Conservation (phyloP, 35 echinoderm and acorn worm genomes). For the Acanthaster planci region DNA sequence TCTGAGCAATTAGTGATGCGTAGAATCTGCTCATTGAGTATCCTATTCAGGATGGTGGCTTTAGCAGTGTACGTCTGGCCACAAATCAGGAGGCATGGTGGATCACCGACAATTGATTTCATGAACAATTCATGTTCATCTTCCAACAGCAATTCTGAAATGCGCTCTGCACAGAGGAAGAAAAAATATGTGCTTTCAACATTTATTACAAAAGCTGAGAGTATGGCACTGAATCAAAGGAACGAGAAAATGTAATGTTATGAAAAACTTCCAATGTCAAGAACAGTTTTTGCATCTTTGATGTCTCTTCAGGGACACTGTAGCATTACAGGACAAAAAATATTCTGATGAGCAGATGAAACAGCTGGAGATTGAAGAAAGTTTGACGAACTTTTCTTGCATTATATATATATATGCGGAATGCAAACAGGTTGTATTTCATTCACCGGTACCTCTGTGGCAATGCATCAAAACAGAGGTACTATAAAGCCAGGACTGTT, state of each 20-base stretch:
- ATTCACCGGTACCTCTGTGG: too few relatives aligned
- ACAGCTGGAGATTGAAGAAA: too few relatives aligned
- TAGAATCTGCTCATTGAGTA: conserved; percentile 80
- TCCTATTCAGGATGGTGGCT: conserved; percentile 74
- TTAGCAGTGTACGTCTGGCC: conserved; percentile 86
- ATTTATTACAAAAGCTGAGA: not conserved
- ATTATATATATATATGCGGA: too few relatives aligned
- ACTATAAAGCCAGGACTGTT: too few relatives aligned
- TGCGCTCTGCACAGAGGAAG: conserved; percentile 51
- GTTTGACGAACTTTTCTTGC: too few relatives aligned
- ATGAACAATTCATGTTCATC: conserved; percentile 61
- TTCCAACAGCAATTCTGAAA: conserved; percentile 61
- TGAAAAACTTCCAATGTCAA: not conserved
- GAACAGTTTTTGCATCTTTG: too few relatives aligned
- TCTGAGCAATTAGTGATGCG: conserved; percentile 28
- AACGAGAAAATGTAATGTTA: not conserved
- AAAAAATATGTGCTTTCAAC: not conserved
- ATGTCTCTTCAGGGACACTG: too few relatives aligned
- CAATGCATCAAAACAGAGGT: too few relatives aligned
- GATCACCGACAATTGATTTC: conserved; percentile 56
- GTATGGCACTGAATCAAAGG: not conserved
- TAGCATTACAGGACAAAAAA: not conserved
- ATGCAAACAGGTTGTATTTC: too few relatives aligned
- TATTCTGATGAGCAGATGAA: not conserved
- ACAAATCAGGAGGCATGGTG: conserved; percentile 81